Evolutionary conservation across 2,113 vertebrate species (phyloP), one percentile per base, ranked within the genome.

Genomic region (Ophthalmolycus amberensis): DNA sequence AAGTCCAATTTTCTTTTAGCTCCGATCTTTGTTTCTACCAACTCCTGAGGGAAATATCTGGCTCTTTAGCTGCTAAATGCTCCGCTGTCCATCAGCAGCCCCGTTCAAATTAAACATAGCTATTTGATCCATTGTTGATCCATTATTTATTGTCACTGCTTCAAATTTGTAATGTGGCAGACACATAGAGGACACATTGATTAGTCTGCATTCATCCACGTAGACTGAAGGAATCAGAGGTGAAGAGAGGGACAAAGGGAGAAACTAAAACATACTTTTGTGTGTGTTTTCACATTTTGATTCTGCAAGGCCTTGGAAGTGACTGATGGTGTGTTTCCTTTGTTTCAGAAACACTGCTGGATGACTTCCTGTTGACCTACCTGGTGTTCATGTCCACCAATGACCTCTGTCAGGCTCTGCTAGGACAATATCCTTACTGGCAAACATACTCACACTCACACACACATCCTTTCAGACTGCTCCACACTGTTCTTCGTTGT

Each of bases 341-440:
- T 94, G 84, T 83, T 95, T 92, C 96, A 99, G 98, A 98, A 92
- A 97, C 96, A 87, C 96, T 99, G 80, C 95, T 99, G 79, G 97
- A 99, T 88, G 98, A 99, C 93, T 99, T 99, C 94, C 95, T 99
- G 83, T 94, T 99, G 94, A 99, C 97, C 0, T 99, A 98, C 89
- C 96, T 97, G 0, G 98, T 99, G 83, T 99, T 98, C 95, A 98
- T 95, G 98, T 97, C 98, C 6, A 99, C 98, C 0, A 93, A 95
- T 68, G 98, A 99, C 94, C 95, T 99, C 91, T 99, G 98, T 91
- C 97, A 99, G 92, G 98, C 98, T 4, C 96, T 99, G 83, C 92
- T 99, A 75, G 97, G 97, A 91, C 97, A 99, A 99, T 99, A 99
- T 99, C 98, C 97, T 98, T 98, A 11, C 67, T 76, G 34, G 9